A percentile compares a stretch with the other conserved stretches of the same genome.
phyloP scores from a whole-genome alignment of 2,113 vertebrate species.

The Ramphastos sulfuratus region DNA sequence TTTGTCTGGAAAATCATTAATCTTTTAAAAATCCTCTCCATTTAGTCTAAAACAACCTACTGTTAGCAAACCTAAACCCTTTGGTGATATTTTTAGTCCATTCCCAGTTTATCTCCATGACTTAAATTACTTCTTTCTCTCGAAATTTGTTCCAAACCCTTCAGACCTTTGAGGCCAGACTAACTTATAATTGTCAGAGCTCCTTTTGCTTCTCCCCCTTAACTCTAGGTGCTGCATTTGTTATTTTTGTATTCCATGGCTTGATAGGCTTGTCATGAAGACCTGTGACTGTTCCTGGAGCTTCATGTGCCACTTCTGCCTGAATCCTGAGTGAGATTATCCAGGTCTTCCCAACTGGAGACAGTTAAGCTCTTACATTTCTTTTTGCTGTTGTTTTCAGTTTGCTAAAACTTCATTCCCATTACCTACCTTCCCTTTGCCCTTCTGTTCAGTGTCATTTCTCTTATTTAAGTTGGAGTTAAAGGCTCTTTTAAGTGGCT shows the following conservation, averaged over 20 bases:
- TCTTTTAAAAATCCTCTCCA: background rate
- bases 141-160: constrained; percentile 3
- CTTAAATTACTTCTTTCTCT: constrained; percentile 21
- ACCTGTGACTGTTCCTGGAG: background rate
- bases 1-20: constrained; percentile 51
- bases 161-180: background rate
- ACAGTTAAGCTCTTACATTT: background rate
- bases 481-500: background rate
- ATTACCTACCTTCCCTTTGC: background rate
- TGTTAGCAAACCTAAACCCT: background rate
- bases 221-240: background rate
- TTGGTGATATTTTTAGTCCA: background rate
- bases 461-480: background rate
- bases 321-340: constrained; percentile 14
- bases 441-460: background rate
- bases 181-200: background rate
- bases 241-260: background rate
- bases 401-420: background rate
- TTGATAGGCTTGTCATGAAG: background rate
- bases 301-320: background rate
- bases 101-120: background rate
- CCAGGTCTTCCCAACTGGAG: background rate
- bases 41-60: background rate
- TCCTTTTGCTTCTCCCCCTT: background rate
- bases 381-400: background rate